These are phyloP conservation scores for Apomyelois bistriatella DNA, from an alignment of 2,888 invertebrate species.

Conservation along the genomic window DNA sequence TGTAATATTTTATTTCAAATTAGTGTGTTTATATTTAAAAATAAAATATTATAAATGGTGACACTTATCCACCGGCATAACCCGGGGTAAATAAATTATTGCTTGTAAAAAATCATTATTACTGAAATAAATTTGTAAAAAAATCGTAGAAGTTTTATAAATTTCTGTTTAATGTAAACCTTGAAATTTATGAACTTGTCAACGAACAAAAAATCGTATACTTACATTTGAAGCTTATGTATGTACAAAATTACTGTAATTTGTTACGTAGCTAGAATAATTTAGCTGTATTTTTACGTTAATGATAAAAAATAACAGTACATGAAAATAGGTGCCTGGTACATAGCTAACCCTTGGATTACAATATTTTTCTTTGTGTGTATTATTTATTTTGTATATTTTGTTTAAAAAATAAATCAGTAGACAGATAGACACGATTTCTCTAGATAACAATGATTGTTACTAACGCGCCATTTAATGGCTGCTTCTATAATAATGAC, in stretches of 20 bases:
- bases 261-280: slow-evolving; percentile 68
- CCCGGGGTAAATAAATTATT: too few species aligned
- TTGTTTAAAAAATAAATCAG: slow-evolving; percentile 16
- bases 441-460: slow-evolving; percentile 43
- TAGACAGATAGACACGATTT: slow-evolving; percentile 21
- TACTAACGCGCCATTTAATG: slow-evolving; percentile 66
- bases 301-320: slow-evolving; percentile 23
- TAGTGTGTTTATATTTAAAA: too few species aligned
- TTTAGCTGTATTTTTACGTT: slow-evolving; percentile 41
- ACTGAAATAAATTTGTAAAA: too few species aligned
- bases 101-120: too few species aligned
- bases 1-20: too few species aligned
- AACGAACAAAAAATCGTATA: slow-evolving; percentile 34
- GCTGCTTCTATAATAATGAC: slow-evolving; percentile 52
- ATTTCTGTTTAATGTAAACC: too few species aligned
- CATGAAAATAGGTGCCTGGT: slow-evolving; percentile 29
- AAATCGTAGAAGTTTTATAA: too few species aligned
- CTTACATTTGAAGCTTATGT: slow-evolving; percentile 52
- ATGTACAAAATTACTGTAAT: slow-evolving; percentile 69
- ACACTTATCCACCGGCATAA: too few species aligned
- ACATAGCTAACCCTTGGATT: slow-evolving; percentile 24
- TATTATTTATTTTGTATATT: slow-evolving; percentile 26
- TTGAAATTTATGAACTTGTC: too few species aligned
- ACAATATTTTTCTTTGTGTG: slow-evolving; percentile 19
- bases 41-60: too few species aligned